Percentiles rank a stretch among this genome's conserved stretches.
Conservation (phyloP, 2,888 invertebrate species). For the Choreutis nemorana region DNA sequence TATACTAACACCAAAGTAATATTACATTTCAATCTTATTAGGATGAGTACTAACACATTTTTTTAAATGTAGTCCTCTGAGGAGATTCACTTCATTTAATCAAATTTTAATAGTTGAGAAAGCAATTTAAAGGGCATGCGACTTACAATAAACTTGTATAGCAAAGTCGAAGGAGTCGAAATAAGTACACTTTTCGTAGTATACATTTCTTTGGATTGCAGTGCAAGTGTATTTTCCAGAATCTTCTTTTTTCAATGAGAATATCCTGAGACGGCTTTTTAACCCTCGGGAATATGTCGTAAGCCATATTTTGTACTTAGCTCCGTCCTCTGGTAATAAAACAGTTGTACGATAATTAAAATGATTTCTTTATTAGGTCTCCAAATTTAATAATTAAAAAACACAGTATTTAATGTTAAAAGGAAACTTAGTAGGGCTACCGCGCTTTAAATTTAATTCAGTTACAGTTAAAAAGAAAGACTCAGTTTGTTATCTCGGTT, state of each 20-base stretch:
- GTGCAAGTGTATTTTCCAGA: conserved; percentile 34
- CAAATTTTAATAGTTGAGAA: not conserved
- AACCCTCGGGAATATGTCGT: conserved; percentile 40
- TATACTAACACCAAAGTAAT: too few relatives aligned
- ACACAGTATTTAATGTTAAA: too few relatives aligned
- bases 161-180: conserved; percentile 26
- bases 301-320: conserved; percentile 36
- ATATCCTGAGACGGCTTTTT: conserved; percentile 40
- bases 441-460: too few relatives aligned
- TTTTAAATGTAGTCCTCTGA: conserved; percentile 8
- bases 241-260: conserved; percentile 29
- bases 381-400: too few relatives aligned
- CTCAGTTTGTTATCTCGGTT: too few relatives aligned
- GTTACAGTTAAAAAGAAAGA: too few relatives aligned
- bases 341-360: too few relatives aligned
- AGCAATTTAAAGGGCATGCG: too few relatives aligned
- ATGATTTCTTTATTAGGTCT: too few relatives aligned
- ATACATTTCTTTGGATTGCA: conserved; percentile 27
- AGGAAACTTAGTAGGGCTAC: too few relatives aligned
- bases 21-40: too few relatives aligned
- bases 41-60: conserved; percentile 5
- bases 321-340: conserved; percentile 7
- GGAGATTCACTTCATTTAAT: conserved; percentile 2
- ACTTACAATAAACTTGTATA: conserved; percentile 41
- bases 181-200: conserved; percentile 21